phyloP scores from a whole-genome alignment of 2,888 invertebrate species.

The Pollenia labialis region DNA sequence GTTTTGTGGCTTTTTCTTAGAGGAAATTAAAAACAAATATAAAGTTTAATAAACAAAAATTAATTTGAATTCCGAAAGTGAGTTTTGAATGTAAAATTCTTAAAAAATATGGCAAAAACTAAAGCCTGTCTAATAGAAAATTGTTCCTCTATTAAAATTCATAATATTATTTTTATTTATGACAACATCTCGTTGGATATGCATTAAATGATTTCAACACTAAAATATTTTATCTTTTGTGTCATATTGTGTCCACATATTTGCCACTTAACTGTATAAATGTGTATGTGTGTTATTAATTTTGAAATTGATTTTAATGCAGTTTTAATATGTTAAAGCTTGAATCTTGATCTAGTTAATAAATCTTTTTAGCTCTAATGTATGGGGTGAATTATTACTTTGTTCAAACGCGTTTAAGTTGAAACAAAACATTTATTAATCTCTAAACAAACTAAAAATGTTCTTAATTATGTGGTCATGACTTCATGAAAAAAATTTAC shows the following conservation, averaged over 20 bases:
- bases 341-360: constrained; percentile 63
- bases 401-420: constrained; percentile 11
- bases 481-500: not conserved
- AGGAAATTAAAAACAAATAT: not conserved
- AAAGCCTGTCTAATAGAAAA: too few species aligned
- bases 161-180: too few species aligned
- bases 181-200: too few species aligned
- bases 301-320: constrained; percentile 58
- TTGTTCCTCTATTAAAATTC: too few species aligned
- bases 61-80: not conserved
- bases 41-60: not conserved
- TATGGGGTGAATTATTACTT: constrained; percentile 25
- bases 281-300: constrained; percentile 1
- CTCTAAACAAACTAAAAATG: constrained; percentile 17
- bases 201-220: not conserved
- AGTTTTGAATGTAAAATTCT: too few species aligned
- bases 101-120: too few species aligned
- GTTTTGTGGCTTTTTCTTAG: not conserved
- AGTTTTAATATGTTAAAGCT: constrained; percentile 53
- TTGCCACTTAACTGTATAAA: not conserved
- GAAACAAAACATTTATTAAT: not conserved
- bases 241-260: constrained; percentile 6
- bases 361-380: constrained; percentile 42
- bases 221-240: not conserved
- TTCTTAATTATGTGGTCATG: constrained; percentile 42